Evolutionary conservation across 2,113 vertebrate genomes (phyloP).

Genomic region (Heterotilapia buettikoferi): DNA sequence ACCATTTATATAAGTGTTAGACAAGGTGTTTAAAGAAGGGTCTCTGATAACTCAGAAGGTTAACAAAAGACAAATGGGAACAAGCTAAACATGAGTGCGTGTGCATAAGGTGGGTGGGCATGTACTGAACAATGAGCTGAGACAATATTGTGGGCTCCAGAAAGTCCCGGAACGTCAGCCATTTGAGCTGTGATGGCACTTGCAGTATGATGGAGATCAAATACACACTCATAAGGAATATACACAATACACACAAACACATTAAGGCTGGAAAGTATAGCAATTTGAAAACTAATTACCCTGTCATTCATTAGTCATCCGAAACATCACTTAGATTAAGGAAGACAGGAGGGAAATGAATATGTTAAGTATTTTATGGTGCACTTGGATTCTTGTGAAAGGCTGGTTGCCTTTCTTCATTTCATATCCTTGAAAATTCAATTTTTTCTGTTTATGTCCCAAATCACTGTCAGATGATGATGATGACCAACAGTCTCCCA

Average conservation of each 20-base stretch:
- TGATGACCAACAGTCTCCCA: neutral
- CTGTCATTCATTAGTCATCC: neutral
- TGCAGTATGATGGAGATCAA: neutral
- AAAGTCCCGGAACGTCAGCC: neutral
- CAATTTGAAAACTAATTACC: neutral
- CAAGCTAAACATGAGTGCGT: neutral
- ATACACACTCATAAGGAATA: neutral
- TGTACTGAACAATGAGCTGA: slow-evolving; percentile 23
- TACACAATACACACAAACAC: neutral
- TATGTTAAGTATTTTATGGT: neutral
- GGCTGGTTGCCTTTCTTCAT: neutral
- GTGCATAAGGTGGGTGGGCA: neutral
- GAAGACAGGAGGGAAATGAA: neutral
- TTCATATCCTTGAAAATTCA: neutral
- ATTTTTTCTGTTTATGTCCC: slow-evolving; percentile 1
- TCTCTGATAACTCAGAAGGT: neutral
- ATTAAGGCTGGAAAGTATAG: neutral
- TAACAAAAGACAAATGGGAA: neutral
- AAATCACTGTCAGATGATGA: neutral
- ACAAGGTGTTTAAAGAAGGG: neutral
- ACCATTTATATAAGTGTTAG: neutral
- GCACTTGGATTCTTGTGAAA: neutral
- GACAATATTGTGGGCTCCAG: slow-evolving; percentile 2
- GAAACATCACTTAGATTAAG: neutral
- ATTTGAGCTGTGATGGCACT: neutral